A percentile compares a stretch with the other conserved stretches of the same genome.
phyloP scores from a whole-genome alignment of 2,797 vertebrate genomes.

The Microctenopoma stevenorrisi region DNA sequence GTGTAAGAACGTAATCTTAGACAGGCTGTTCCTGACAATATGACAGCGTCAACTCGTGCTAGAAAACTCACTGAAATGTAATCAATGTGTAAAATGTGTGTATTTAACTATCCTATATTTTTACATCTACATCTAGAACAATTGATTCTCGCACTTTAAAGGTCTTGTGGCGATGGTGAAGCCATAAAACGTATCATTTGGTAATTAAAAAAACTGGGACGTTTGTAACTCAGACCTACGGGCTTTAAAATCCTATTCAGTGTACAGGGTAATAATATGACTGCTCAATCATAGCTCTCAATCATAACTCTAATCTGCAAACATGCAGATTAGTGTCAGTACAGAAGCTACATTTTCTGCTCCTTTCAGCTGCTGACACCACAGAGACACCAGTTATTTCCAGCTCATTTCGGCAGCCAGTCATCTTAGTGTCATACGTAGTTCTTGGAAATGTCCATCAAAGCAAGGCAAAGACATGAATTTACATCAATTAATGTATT shows the following conservation, averaged over 20 bases:
- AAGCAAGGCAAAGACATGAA: conserved; percentile 13
- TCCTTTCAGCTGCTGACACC: conserved; percentile 21
- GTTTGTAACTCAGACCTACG: not conserved
- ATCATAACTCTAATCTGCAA: conserved; percentile 2
- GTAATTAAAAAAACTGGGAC: not conserved
- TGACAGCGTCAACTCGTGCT: not conserved
- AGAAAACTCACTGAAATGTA: conserved; percentile 2
- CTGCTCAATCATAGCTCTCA: conserved; percentile 16
- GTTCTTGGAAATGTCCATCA: conserved; percentile 28
- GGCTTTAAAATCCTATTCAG: conserved; percentile 1
- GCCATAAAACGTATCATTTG: not conserved
- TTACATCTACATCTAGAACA: not conserved
- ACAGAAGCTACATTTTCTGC: conserved; percentile 3
- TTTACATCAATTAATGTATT: conserved; percentile 23
- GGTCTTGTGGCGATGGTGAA: not conserved
- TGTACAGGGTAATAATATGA: conserved; percentile 12
- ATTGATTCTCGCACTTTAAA: not conserved
- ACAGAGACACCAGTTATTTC: conserved; percentile 18
- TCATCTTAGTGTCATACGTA: conserved; percentile 25
- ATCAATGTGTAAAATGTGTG: not conserved
- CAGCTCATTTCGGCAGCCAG: conserved; percentile 16
- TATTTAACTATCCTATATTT: not conserved
- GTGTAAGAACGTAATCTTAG: not conserved
- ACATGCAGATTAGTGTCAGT: conserved; percentile 23
- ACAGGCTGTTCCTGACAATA: not conserved